Conservation (phyloP, 2,797 vertebrate genomes). For the Phoebastria nigripes region DNA sequence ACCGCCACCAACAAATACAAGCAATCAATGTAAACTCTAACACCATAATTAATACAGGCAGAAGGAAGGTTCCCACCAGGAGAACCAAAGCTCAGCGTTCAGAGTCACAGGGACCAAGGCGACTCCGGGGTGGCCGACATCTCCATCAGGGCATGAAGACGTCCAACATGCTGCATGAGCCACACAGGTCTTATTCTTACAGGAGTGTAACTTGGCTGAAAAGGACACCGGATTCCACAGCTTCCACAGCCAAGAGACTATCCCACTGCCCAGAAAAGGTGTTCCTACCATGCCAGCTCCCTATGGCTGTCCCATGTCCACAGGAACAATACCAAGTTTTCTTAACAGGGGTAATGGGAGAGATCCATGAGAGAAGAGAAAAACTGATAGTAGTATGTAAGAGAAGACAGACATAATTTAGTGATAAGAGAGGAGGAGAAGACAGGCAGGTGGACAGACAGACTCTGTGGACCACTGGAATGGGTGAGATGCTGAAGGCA, state of each 20-base stretch:
- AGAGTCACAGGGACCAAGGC: neutral
- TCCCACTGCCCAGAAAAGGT: too few relatives aligned
- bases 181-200: neutral
- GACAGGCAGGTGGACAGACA: neutral
- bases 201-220: neutral
- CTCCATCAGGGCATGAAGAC: too few relatives aligned
- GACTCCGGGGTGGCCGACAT: rapidly evolving
- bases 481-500: neutral
- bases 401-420: neutral
- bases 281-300: neutral
- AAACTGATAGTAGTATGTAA: neutral
- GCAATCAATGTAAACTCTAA: neutral
- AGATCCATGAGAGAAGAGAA: neutral
- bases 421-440: rapidly evolving
- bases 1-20: neutral
- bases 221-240: neutral
- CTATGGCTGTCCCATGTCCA: neutral
- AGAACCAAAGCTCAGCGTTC: rapidly evolving
- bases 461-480: neutral
- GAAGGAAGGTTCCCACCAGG: neutral
- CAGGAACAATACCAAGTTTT: neutral
- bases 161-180: neutral
- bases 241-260: neutral
- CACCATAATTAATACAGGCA: neutral
- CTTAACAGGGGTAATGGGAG: neutral